Base-by-base conservation (phyloP, 2,888 invertebrate species). In the Eueremaeus valkanovi region DNA sequence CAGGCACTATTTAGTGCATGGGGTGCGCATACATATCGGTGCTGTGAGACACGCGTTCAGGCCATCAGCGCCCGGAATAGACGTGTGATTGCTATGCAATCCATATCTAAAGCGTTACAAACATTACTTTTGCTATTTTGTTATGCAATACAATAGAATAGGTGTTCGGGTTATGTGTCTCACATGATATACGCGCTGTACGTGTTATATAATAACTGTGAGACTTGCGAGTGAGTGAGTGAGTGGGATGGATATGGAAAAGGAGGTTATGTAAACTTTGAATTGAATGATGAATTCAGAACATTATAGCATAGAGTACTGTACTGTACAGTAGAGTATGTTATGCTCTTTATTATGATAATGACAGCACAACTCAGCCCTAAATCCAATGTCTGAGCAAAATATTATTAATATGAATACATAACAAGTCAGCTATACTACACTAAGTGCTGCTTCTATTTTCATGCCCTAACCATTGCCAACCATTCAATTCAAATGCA, bases 161-260 rank as follows among this genome's bases (percentile, higher is more conserved):
- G 45, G 45, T 45, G 45, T 45, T 45, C 6, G 5, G 36, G 5
- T 36, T n/a, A n/a, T 36, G 51, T 21, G 51, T 21, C n/a, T 51
- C 5, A n/a, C n/a, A n/a, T 55, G 11, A 27, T 6, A 27, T 27
- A 55, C 27, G 11, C 55, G 11, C 6, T 55, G 36, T n/a, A n/a
- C n/a, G n/a, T 40, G 68, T 68, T 68, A 68, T 40, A 68, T 68
- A 68, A 68, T 68, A 68, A 68, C 68, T 68, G 68, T 68, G 68
- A 68, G 68, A 68, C 24, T 40, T 1, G n/a, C 16, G 40, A 36
- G 40, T 66, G 36, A 21, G 61, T 29, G n/a, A 31, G n/a, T 33
- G 40, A 36, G 40, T 66, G 36, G 36, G 61, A 61, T 55, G 61
- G 61, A n/a, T 63, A 18, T 8, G 21, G 40, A n/a, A 68, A 68